Conservation (phyloP, 2,888 invertebrate genomes). For the Chymomyza fuscimana region DNA sequence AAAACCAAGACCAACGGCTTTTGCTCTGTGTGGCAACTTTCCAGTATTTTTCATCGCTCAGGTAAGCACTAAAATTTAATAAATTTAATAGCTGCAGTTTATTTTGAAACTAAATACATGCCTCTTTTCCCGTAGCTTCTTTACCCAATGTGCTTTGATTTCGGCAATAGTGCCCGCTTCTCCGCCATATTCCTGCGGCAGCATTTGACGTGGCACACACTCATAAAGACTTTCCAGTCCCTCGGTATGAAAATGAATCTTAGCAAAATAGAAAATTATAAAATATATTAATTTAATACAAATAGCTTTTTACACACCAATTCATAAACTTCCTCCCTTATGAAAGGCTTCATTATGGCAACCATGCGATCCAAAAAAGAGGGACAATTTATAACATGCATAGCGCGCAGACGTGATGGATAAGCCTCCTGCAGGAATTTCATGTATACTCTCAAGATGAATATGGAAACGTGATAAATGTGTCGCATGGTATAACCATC, state of each 20-base stretch:
- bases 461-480: slow-evolving; percentile 82
- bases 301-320: slow-evolving; percentile 79
- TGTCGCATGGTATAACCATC: slow-evolving; percentile 83
- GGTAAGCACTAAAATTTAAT: slow-evolving; percentile 81
- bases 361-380: slow-evolving; percentile 83
- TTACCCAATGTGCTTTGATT: slow-evolving; percentile 80
- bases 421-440: slow-evolving; percentile 85
- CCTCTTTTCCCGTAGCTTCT: slow-evolving; percentile 58
- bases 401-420: slow-evolving; percentile 84
- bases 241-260: slow-evolving; percentile 82
- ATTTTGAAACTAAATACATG: slow-evolving; percentile 20
- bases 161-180: slow-evolving; percentile 78
- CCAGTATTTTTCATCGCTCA: slow-evolving; percentile 83
- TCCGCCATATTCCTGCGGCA: slow-evolving; percentile 85
- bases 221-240: slow-evolving; percentile 82
- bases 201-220: slow-evolving; percentile 81
- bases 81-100: too few species aligned
- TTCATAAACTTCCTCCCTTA: slow-evolving; percentile 82
- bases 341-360: slow-evolving; percentile 82
- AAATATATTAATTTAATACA: not conserved
- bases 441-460: slow-evolving; percentile 83
- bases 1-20: slow-evolving; percentile 65
- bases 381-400: slow-evolving; percentile 85
- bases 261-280: slow-evolving; percentile 30
- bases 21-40: slow-evolving; percentile 78